Base-by-base conservation (phyloP, 64 coral and sea anemone genomes). In the Dendronephthya gigantea region DNA sequence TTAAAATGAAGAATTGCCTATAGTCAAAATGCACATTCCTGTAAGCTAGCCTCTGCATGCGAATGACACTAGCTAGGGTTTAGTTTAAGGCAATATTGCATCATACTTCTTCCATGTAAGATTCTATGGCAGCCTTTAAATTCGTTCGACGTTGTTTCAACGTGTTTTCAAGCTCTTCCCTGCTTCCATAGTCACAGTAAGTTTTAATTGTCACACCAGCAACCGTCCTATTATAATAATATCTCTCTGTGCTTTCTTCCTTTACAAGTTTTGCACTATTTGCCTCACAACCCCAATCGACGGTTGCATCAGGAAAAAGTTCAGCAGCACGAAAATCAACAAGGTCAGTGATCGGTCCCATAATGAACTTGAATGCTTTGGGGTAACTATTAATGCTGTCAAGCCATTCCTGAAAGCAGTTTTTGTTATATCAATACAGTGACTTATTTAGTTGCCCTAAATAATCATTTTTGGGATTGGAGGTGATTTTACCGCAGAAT, bases 31-130 rank as follows among this genome's bases (percentile, higher is more conserved):
- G n/a, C n/a, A n/a, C n/a, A n/a, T n/a, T n/a, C n/a, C n/a, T n/a
- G n/a, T n/a, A n/a, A n/a, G n/a, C n/a, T n/a, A n/a, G n/a, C n/a
- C n/a, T n/a, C n/a, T n/a, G n/a, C n/a, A n/a, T n/a, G n/a, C n/a
- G n/a, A n/a, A n/a, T n/a, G n/a, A n/a, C n/a, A n/a, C n/a, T n/a
- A n/a, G n/a, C n/a, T n/a, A n/a, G n/a, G n/a, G n/a, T n/a, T n/a
- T n/a, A n/a, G n/a, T n/a, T n/a, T n/a, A n/a, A n/a, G n/a, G n/a
- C n/a, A n/a, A n/a, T n/a, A n/a, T n/a, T n/a, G n/a, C n/a, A n/a
- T n/a, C n/a, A 15, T 89, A 90, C 88, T 62, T 90, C 88, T 49
- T 90, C 88, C 88, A 90, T 90, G 83, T 90, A 90, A 31, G 84
- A 58, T 76, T 74, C 82, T 69, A 85, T 90, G 7, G 88, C 88